These are phyloP conservation scores for Epinephelus cyanopodus DNA, from an alignment of 2,113 vertebrate species.

Conservation along the genomic window DNA sequence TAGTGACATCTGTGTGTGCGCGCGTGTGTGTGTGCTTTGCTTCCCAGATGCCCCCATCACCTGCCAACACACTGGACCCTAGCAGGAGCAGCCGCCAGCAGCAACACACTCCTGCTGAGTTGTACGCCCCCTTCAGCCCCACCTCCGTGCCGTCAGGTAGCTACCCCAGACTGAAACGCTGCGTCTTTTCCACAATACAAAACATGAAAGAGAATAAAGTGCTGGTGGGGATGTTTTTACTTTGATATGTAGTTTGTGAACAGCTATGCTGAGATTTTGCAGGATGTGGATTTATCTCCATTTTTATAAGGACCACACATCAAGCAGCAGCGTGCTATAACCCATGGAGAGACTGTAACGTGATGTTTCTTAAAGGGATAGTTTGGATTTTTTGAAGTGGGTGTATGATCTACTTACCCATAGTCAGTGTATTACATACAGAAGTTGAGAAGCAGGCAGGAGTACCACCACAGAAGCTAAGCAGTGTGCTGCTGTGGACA, in stretches of 20 bases:
- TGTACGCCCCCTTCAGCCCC: constrained; percentile 94
- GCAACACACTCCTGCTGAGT: constrained; percentile 90
- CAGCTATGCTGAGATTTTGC: constrained; percentile 18
- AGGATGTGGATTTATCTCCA: constrained; percentile 24
- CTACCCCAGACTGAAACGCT: background rate
- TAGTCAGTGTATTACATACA: too few relatives aligned
- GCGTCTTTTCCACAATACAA: constrained; percentile 6
- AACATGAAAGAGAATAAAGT: constrained; percentile 28
- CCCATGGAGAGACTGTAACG: constrained; percentile 2
- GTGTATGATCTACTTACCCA: too few relatives aligned
- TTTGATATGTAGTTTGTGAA: constrained; percentile 38
- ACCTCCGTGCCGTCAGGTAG: constrained; percentile 97
- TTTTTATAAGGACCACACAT: constrained; percentile 31
- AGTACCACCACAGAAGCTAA: too few relatives aligned
- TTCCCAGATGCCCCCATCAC: constrained; percentile 96
- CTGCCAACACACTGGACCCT: constrained; percentile 97
- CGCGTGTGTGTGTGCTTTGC: constrained; percentile 33
- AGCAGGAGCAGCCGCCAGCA: constrained; percentile 88
- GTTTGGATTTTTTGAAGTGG: too few relatives aligned
- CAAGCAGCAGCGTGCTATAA: constrained; percentile 4
- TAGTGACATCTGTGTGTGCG: constrained; percentile 44
- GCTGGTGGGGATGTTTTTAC: background rate
- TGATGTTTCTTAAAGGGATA: background rate
- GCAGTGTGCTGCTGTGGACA: too few relatives aligned
- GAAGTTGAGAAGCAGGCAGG: too few relatives aligned